A percentile compares a stretch with the other conserved stretches of the same genome.
These are phyloP conservation scores for Copidosoma floridanum DNA, from an alignment of 1,140 invertebrate genomes.

Conservation along the genomic window DNA sequence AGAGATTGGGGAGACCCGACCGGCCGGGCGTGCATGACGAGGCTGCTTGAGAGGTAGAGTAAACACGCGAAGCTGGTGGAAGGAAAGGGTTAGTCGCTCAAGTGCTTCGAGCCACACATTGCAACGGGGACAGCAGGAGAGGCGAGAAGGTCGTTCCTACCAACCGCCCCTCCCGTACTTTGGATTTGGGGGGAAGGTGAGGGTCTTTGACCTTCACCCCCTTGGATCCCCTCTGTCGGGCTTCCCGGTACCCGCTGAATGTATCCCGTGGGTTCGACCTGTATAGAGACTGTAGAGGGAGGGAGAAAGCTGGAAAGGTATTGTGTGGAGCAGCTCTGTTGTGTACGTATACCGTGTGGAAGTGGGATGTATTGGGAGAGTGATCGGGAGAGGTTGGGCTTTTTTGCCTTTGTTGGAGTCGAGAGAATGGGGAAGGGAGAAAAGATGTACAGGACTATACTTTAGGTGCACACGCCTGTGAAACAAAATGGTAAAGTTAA, in stretches of 20 bases:
- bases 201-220: slow-evolving; percentile 18
- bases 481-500: too few relatives aligned
- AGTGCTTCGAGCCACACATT: slow-evolving; percentile 58
- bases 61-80: slow-evolving; percentile 20
- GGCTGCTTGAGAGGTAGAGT: too few relatives aligned
- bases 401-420: background rate
- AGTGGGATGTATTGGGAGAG: background rate
- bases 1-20: too few relatives aligned
- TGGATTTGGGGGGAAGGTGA: background rate
- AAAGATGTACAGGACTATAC: too few relatives aligned
- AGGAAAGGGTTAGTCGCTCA: slow-evolving; percentile 55
- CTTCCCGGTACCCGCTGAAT: background rate
- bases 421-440: background rate
- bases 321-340: too few relatives aligned
- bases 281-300: slow-evolving; percentile 7
- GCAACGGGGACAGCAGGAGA: slow-evolving; percentile 43
- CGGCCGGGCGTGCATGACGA: background rate
- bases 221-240: too few relatives aligned
- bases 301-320: slow-evolving; percentile 8
- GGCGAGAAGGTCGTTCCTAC: slow-evolving; percentile 40
- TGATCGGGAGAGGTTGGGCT: background rate
- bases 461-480: too few relatives aligned
- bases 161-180: background rate
- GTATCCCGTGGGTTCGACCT: slow-evolving; percentile 7
- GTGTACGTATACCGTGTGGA: background rate